Evolutionary conservation across 35 echinoderm and acorn worm species (phyloP).

Genomic region (Ophioderma brevispina): DNA sequence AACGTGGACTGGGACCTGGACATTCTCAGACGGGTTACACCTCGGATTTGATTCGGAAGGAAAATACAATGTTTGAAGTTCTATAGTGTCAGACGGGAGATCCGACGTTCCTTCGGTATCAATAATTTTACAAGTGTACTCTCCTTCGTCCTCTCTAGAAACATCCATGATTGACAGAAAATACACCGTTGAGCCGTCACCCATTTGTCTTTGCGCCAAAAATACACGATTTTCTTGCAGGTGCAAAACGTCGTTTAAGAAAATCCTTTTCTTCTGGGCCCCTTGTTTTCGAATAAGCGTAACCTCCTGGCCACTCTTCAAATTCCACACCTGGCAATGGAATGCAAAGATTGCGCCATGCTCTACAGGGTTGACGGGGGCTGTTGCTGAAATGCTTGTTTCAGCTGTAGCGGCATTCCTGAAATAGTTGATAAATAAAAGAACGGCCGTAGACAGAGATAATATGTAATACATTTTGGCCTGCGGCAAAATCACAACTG

Average conservation of each 20-base stretch:
- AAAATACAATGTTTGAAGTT: background rate
- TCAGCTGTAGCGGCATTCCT: background rate
- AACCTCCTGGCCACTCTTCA: background rate
- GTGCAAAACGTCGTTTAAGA: background rate
- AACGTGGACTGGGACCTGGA: background rate
- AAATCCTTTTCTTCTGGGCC: background rate
- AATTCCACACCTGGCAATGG: background rate
- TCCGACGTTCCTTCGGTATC: background rate
- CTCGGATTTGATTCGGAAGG: background rate
- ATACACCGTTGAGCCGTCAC: background rate
- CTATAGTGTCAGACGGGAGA: background rate
- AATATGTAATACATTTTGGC: background rate
- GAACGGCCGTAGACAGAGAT: background rate
- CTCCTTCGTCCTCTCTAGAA: background rate
- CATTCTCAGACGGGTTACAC: background rate
- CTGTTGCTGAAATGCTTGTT: background rate
- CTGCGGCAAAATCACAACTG: background rate
- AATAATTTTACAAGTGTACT: background rate
- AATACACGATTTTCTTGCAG: background rate
- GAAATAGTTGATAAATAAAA: background rate
- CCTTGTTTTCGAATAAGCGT: background rate
- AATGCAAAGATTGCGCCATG: background rate
- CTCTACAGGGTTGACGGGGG: background rate
- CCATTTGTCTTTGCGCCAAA: background rate
- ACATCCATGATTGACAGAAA: slow-evolving; percentile 5